Conservation (phyloP, 1,140 invertebrate genomes). For the Phenacoccus solenopsis region DNA sequence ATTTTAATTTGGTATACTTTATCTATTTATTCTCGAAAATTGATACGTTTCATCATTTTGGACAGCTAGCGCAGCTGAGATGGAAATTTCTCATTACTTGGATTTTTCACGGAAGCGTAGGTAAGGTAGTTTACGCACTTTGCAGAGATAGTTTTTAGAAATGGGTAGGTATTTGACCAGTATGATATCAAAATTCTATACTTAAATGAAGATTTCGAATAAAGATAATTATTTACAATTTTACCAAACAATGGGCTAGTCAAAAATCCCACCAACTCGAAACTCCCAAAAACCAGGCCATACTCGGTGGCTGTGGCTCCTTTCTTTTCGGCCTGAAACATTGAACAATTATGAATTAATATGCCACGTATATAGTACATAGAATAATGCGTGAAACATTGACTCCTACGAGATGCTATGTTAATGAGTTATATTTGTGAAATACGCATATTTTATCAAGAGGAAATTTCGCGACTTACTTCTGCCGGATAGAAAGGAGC, state of each 20-base stretch:
- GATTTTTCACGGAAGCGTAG: neutral
- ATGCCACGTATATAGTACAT: no score
- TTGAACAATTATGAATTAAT: neutral
- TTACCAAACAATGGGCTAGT: conserved; percentile 45
- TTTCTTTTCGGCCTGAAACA: conserved; percentile 38
- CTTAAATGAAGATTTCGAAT: neutral
- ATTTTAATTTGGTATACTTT: no score
- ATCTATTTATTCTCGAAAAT: no score
- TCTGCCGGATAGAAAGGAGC: conserved; percentile 45
- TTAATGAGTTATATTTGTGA: no score
- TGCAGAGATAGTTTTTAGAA: neutral
- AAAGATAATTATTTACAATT: conserved; percentile 34
- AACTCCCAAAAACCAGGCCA: conserved; percentile 50
- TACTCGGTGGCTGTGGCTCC: conserved; percentile 42
- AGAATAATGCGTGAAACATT: no score
- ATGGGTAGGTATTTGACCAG: neutral
- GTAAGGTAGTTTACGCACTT: neutral
- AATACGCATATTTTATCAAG: neutral
- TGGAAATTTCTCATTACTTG: no score
- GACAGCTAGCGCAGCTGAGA: no score
- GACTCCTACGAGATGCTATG: no score
- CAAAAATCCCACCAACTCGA: conserved; percentile 46
- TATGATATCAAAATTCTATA: neutral
- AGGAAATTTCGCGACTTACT: conserved; percentile 27
- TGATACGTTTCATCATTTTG: no score